Base-by-base conservation (phyloP, 2,113 vertebrate species). In the Saguinus midas region DNA sequence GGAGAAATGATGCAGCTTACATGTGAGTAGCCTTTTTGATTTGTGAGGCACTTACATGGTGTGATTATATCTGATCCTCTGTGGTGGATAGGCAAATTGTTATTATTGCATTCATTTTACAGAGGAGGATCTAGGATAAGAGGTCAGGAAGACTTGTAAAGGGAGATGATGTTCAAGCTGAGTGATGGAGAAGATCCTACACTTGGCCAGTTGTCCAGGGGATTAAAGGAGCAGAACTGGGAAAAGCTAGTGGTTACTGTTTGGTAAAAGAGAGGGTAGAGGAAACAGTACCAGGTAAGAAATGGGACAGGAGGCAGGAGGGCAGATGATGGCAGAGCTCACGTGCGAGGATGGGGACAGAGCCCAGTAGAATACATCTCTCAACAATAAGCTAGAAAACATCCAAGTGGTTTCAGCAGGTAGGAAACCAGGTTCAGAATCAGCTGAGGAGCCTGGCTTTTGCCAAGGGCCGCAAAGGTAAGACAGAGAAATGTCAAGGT, bases 1-100 rank as follows among this genome's bases (percentile, higher is more conserved):
- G 73, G n/a, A 81, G 87, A 88, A 64, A 76, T n/a, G 81, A 92
- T 64, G 61, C 37, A 85, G 78, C 91, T 88, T 79, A 45, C 40
- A 78, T 73, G 50, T 66, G 79, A 96, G 87, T 58, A 83, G 61
- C 45, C 20, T 45, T 78, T 79, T 92, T 13, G 6, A 18, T 64
- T 75, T 91, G 73, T 75, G 79, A 64, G 79, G 27, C 43, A 14
- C 37, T 84, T 18, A 32, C 55, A 27, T 32, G 8, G 9, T 35
- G 29, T 81, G 50, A 50, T 92, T 87, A 17, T 43, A n/a, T 75
- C 37, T 80, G 90, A 18, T 55, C 70, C 70, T 92, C n/a, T 12
- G 87, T 66, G 58, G 58, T 20, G 55, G 55, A 55, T 13, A 66
- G 88, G 61, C 55, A 76, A 25, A 5, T 32, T 82, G 57, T 89